Percentiles rank a stretch among this genome's conserved stretches.
Evolutionary conservation across 35 echinoderm and acorn worm genomes (phyloP).

Genomic region (Eucidaris tribuloides): DNA sequence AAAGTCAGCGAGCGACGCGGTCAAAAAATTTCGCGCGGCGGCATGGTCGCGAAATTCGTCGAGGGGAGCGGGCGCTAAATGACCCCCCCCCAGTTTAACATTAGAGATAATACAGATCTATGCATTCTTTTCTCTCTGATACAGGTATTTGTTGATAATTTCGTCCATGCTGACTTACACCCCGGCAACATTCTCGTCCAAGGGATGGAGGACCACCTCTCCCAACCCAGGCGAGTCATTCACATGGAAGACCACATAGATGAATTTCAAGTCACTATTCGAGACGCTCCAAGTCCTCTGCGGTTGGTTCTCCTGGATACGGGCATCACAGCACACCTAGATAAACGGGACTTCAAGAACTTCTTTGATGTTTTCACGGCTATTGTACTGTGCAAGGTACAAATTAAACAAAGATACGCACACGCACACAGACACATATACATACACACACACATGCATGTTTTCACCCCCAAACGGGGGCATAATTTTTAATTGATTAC

Average conservation of each 20-base stretch:
- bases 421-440: no score
- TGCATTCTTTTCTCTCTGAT: no score
- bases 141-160: slow-evolving; percentile 93
- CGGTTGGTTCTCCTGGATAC: slow-evolving; percentile 77
- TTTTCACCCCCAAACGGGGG: no score
- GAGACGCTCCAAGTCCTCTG: slow-evolving; percentile 34
- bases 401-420: no score
- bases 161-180: slow-evolving; percentile 95
- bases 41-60: no score
- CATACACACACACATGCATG: no score
- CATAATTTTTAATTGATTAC: no score
- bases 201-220: not conserved
- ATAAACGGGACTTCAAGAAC: slow-evolving; percentile 57
- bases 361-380: slow-evolving; percentile 77
- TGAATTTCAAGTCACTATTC: slow-evolving; percentile 38
- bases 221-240: slow-evolving; percentile 5
- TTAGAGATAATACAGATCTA: no score
- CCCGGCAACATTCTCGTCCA: slow-evolving; percentile 98
- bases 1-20: no score
- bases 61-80: no score
- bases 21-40: no score
- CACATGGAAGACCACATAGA: slow-evolving; percentile 36
- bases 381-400: slow-evolving; percentile 76
- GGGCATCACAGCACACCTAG: slow-evolving; percentile 66
- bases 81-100: no score